Base-by-base conservation (phyloP, 2,797 vertebrate species). In the Alectoris magna region DNA sequence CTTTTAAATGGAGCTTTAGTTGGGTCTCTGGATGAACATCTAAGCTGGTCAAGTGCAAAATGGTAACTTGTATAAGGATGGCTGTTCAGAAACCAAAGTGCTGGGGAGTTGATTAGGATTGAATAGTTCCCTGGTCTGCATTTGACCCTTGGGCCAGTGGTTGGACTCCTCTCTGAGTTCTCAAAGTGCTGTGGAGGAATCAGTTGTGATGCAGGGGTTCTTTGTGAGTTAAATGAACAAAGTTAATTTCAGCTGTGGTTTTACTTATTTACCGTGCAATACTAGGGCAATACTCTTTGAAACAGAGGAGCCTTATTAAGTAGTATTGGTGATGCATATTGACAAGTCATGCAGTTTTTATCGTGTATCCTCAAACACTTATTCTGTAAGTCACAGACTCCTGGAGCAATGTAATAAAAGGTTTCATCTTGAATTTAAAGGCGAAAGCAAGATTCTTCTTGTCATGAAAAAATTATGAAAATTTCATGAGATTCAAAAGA, bases 381-480 rank as follows among this genome's bases (percentile, higher is more conserved):
- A 48, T 77, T 39, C 70, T 39, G 6, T 2, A 72, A 85, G 48
- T 59, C 76, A 31, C 46, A 48, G 70, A 60, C 56, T 94, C 24
- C 21, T 38, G 29, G 31, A 90, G 67, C 67, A 62, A 60, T 77
- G 72, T 44, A 83, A 60, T 69, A 64, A 60, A 66, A 91, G 51
- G 22, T 38, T 51, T 59, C 8, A 6, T 12, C 44, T 74, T 74
- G 66, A 29, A 27, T 68, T 87, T 72, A 49, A 82, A 85, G 0
- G 4, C 31, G 44, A 58, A 83, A 80, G 34, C 44, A 31, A 80
- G 43, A 67, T 88, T 63, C 70, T 72, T 24, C 81, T 88, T 82
- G 39, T 81, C 80, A 69, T 64, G 72, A 71, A 84, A 84, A 92
- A 87, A 49, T 27, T 31, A 69, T 68, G 73, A 78, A 83, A 76